Evolutionary conservation across 2,888 invertebrate species (phyloP).

Genomic region (Lissocephala sabroskyi): DNA sequence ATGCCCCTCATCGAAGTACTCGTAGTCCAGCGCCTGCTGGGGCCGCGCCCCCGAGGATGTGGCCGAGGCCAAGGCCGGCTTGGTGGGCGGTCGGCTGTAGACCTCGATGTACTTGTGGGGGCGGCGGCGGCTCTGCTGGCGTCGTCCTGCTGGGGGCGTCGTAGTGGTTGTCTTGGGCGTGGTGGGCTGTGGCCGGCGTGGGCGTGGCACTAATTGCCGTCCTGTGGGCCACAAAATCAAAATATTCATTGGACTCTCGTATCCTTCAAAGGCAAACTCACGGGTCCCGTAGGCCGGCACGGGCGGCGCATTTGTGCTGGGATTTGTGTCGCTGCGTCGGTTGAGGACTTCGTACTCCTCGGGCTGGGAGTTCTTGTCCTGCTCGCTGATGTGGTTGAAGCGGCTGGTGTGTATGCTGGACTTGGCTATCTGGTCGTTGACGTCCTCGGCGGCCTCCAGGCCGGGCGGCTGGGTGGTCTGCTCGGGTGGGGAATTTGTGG

Average conservation of each 20-base stretch:
- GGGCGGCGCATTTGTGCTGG: constrained; percentile 11
- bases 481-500: constrained; percentile 29
- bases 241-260: no score
- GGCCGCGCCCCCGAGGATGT: constrained; percentile 17
- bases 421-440: constrained; percentile 69
- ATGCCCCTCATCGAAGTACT: constrained; percentile 82
- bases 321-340: constrained; percentile 15
- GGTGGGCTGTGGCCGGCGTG: constrained; percentile 46
- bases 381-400: constrained; percentile 67
- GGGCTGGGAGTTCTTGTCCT: constrained; percentile 23
- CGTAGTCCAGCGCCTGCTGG: constrained; percentile 74
- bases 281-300: constrained; percentile 22
- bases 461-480: constrained; percentile 38
- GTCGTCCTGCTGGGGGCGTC: constrained; percentile 10
- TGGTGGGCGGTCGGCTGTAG: constrained; percentile 63
- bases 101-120: constrained; percentile 64
- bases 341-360: constrained; percentile 32
- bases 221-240: constrained; percentile 23
- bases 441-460: constrained; percentile 36
- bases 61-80: constrained; percentile 17
- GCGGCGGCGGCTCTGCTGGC: constrained; percentile 42
- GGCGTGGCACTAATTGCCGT: constrained; percentile 44
- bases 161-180: constrained; percentile 41
- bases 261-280: constrained; percentile 24
- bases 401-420: constrained; percentile 69